phyloP scores from a whole-genome alignment of 1,140 invertebrate genomes.

The Samia ricini region DNA sequence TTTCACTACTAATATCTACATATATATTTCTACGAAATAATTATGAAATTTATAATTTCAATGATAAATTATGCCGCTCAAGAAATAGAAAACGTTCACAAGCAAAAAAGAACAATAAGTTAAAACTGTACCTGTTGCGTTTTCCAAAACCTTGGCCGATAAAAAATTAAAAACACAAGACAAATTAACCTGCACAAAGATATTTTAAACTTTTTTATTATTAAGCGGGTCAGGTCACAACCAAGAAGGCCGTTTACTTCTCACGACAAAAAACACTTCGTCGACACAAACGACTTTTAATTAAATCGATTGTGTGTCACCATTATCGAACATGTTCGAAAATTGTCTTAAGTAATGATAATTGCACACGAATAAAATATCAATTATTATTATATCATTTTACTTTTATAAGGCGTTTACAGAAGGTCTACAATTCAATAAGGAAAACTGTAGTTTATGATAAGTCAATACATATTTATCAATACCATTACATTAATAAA shows the following conservation, averaged over 20 bases:
- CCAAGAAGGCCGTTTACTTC: background rate
- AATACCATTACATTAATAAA: too few relatives aligned
- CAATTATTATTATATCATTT: background rate
- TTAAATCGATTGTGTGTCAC: slow-evolving; percentile 26
- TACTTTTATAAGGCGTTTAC: slow-evolving; percentile 6
- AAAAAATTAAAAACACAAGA: background rate
- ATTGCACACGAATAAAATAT: background rate
- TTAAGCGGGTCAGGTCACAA: background rate
- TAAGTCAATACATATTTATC: too few relatives aligned
- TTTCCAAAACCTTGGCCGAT: slow-evolving; percentile 5
- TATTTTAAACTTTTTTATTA: background rate
- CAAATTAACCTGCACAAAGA: background rate
- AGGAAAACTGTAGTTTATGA: too few relatives aligned
- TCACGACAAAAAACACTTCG: background rate
- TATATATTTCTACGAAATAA: too few relatives aligned
- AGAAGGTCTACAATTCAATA: too few relatives aligned
- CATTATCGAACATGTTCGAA: slow-evolving; percentile 16
- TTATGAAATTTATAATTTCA: too few relatives aligned
- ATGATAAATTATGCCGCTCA: background rate
- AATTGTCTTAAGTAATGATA: slow-evolving; percentile 17
- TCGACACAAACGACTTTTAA: background rate
- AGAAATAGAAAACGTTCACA: background rate
- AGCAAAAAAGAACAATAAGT: background rate
- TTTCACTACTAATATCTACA: too few relatives aligned
- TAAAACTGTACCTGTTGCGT: background rate